Percentiles rank a stretch among this genome's conserved stretches.
Evolutionary conservation across 2,113 vertebrate genomes (phyloP).

Genomic region (Siphamia tubifer): DNA sequence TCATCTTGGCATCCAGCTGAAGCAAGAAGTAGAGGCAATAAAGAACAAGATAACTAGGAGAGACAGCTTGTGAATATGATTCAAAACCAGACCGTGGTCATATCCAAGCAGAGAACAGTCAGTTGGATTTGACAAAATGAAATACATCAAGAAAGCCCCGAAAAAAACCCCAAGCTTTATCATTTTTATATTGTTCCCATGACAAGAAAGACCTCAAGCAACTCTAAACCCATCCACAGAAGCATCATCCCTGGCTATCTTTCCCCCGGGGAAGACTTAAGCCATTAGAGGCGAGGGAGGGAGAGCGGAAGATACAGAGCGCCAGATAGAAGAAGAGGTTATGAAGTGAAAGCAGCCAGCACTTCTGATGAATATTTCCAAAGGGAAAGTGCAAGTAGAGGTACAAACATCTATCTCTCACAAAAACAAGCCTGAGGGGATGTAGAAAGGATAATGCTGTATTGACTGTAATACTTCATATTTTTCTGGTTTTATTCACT

Average conservation of each 20-base stretch:
- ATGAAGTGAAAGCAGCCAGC: slow-evolving; percentile 60
- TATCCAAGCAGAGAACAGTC: slow-evolving; percentile 42
- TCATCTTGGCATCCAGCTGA: slow-evolving; percentile 13
- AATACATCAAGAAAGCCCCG: slow-evolving; percentile 62
- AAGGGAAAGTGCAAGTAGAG: slow-evolving; percentile 53
- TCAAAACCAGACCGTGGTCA: slow-evolving; percentile 42
- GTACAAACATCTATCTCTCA: slow-evolving; percentile 60
- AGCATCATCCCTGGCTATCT: slow-evolving; percentile 65
- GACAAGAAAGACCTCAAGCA: slow-evolving; percentile 75
- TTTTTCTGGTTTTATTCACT: slow-evolving; percentile 29
- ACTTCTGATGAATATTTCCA: slow-evolving; percentile 67
- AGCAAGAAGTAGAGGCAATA: slow-evolving; percentile 31
- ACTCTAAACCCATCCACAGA: slow-evolving; percentile 67
- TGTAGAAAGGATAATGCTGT: slow-evolving; percentile 26
- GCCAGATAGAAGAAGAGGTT: slow-evolving; percentile 57
- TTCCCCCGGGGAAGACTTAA: slow-evolving; percentile 68
- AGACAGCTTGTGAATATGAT: slow-evolving; percentile 46
- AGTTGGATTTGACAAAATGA: slow-evolving; percentile 62
- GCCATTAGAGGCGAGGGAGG: slow-evolving; percentile 61
- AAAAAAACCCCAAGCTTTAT: slow-evolving; percentile 63
- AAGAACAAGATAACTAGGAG: slow-evolving; percentile 48
- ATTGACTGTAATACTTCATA: slow-evolving; percentile 12
- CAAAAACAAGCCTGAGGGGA: slow-evolving; percentile 48
- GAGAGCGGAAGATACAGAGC: slow-evolving; percentile 38
- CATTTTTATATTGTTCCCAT: slow-evolving; percentile 76